A percentile compares a stretch with the other conserved stretches of the same genome.
phyloP scores from a whole-genome alignment of 1,140 invertebrate species.

The Magallana ariakensis region DNA sequence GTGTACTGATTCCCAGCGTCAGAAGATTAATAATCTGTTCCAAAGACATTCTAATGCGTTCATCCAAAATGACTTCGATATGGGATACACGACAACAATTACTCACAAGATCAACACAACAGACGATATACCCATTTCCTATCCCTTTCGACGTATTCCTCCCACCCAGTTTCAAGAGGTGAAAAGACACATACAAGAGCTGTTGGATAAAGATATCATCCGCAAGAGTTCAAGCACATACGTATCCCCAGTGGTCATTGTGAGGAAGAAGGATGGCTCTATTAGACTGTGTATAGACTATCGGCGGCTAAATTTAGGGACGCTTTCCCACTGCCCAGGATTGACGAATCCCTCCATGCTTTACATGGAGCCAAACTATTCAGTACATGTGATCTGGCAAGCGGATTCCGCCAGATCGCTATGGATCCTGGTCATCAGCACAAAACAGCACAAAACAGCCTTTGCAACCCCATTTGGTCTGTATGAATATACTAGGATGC shows the following conservation, averaged over 20 bases:
- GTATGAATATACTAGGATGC: too few relatives aligned
- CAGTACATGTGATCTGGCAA: too few relatives aligned
- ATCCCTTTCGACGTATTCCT: slow-evolving; percentile 34
- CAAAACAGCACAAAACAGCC: too few relatives aligned
- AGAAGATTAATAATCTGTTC: neutral
- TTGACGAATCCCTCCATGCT: too few relatives aligned
- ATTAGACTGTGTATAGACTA: too few relatives aligned
- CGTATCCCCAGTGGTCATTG: slow-evolving; percentile 56
- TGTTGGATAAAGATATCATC: slow-evolving; percentile 43
- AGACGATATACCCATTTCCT: neutral
- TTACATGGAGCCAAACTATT: too few relatives aligned
- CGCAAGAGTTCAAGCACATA: slow-evolving; percentile 45
- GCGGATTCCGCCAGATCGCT: too few relatives aligned
- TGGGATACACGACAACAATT: slow-evolving; percentile 37
- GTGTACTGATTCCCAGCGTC: neutral
- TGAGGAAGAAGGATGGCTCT: too few relatives aligned
- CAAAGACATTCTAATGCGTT: slow-evolving; percentile 17
- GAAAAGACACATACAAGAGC: slow-evolving; percentile 41
- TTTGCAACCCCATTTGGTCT: too few relatives aligned
- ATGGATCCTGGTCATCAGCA: too few relatives aligned
- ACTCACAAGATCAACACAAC: neutral
- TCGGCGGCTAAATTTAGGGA: too few relatives aligned
- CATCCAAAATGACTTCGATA: neutral
- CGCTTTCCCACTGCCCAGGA: too few relatives aligned
- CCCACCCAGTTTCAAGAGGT: slow-evolving; percentile 51